These are phyloP conservation scores for Mycteria americana DNA, from an alignment of 2,797 vertebrate species.

Conservation along the genomic window DNA sequence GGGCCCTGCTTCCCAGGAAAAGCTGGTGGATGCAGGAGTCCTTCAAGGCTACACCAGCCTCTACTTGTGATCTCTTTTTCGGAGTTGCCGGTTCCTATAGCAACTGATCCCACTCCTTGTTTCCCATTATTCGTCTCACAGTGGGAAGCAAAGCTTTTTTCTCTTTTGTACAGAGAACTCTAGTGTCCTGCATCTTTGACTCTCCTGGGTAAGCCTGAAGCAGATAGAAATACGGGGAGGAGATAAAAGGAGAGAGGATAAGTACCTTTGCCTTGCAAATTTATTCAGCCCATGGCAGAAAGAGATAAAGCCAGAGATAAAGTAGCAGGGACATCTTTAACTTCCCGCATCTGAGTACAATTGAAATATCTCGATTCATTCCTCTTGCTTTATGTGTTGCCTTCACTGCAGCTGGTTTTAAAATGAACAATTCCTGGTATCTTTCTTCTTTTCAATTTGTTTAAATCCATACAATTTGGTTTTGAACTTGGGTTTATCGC, in stretches of 20 bases:
- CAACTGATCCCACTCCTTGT: neutral
- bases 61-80: neutral
- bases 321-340: neutral
- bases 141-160: neutral
- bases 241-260: neutral
- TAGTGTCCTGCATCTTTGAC: neutral
- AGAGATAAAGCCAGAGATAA: neutral
- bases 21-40: neutral
- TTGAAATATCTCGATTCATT: neutral
- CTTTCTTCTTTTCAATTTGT: neutral
- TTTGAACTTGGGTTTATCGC: neutral
- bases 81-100: neutral
- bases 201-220: neutral
- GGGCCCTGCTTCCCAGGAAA: neutral
- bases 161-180: neutral
- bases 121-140: neutral
- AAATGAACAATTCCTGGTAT: neutral
- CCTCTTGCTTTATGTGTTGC: neutral
- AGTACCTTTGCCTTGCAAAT: neutral
- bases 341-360: neutral
- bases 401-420: neutral
- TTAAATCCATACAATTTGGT: neutral
- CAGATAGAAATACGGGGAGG: neutral
- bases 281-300: neutral
- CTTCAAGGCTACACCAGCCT: neutral